Conservation (phyloP, 2,797 vertebrate genomes). For the Centroberyx gerrardi region DNA sequence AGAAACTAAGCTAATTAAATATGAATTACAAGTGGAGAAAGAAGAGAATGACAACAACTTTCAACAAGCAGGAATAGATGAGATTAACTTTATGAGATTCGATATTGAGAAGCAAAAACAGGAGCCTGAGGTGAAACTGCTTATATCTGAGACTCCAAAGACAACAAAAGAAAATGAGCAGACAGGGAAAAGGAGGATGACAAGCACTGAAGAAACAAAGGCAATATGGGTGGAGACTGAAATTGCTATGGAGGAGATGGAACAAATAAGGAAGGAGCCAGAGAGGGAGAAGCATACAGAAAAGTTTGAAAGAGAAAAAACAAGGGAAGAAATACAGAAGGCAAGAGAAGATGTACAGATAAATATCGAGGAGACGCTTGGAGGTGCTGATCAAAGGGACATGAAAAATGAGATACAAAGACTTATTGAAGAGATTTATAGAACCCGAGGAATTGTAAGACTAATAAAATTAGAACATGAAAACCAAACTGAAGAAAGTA, state of each 20-base stretch:
- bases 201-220: slow-evolving; percentile 12
- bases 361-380: slow-evolving; percentile 23
- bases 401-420: slow-evolving; percentile 44
- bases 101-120: slow-evolving; percentile 36
- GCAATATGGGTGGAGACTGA: not conserved
- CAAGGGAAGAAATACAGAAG: slow-evolving; percentile 30
- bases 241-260: too few species aligned
- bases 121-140: slow-evolving; percentile 7
- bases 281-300: slow-evolving; percentile 24
- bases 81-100: not conserved
- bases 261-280: slow-evolving; percentile 20
- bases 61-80: slow-evolving; percentile 20
- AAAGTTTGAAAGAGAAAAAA: not conserved
- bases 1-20: slow-evolving; percentile 4
- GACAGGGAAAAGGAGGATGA: not conserved
- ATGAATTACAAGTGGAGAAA: slow-evolving; percentile 7
- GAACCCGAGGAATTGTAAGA: slow-evolving; percentile 63
- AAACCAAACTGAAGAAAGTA: slow-evolving; percentile 39
- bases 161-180: slow-evolving; percentile 3
- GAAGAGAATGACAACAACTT: not conserved
- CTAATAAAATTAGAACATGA: slow-evolving; percentile 51
- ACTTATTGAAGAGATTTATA: slow-evolving; percentile 62
- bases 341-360: slow-evolving; percentile 7
- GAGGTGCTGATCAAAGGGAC: slow-evolving; percentile 29
- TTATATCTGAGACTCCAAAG: slow-evolving; percentile 9